Percentiles rank a stretch among this genome's conserved stretches.
Conservation (phyloP, 2,888 invertebrate genomes). For the Platycheirus rosarum region DNA sequence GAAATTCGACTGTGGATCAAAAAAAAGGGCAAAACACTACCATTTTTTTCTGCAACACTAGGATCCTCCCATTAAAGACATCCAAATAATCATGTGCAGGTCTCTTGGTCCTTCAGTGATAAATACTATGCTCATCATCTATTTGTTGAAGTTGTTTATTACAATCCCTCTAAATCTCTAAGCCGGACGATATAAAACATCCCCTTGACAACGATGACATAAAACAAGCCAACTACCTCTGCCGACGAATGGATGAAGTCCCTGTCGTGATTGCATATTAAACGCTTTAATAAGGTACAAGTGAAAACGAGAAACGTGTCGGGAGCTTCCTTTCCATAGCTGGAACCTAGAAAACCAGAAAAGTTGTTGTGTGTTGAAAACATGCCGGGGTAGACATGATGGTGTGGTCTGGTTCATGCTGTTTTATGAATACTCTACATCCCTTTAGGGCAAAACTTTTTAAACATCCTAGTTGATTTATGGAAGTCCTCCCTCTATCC, state of each 20-base stretch:
- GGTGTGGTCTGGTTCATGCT: slow-evolving; percentile 20
- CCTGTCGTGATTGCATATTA: slow-evolving; percentile 60
- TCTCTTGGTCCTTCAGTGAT: no score
- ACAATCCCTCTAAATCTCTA: no score
- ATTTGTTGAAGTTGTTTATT: no score
- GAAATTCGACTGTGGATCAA: no score
- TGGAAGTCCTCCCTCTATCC: slow-evolving; percentile 38
- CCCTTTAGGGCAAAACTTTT: slow-evolving; percentile 54
- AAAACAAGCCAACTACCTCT: slow-evolving; percentile 1
- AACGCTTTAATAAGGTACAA: slow-evolving; percentile 52
- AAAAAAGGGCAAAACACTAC: no score
- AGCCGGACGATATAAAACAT: slow-evolving; percentile 26
- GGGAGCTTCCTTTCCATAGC: slow-evolving; percentile 11
- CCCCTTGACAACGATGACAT: slow-evolving; percentile 13
- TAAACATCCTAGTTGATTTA: slow-evolving; percentile 66
- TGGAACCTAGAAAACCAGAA: slow-evolving; percentile 12
- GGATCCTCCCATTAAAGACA: no score
- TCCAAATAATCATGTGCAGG: no score
- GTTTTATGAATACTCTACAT: slow-evolving; percentile 17
- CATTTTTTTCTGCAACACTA: no score
- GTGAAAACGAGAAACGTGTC: slow-evolving; percentile 1
- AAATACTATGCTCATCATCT: no score
- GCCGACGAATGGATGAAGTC: slow-evolving; percentile 31
- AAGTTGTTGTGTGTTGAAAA: slow-evolving; percentile 48
- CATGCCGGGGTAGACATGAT: slow-evolving; percentile 43